phyloP scores from a whole-genome alignment of 2,888 invertebrate genomes.

The Coecobrya sp. region DNA sequence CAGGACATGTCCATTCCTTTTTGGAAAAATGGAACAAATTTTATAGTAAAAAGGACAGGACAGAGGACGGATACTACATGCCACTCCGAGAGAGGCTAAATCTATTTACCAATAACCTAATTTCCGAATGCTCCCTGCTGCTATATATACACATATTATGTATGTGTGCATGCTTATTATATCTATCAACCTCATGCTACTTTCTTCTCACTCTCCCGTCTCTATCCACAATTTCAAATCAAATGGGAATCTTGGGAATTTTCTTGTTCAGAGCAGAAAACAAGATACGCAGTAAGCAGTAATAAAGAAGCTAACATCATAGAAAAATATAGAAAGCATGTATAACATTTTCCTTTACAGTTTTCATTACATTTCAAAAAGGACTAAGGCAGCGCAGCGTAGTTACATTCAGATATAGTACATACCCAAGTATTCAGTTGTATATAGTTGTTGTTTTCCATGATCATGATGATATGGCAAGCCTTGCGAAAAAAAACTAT shows the following conservation, averaged over 20 bases:
- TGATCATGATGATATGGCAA: no score
- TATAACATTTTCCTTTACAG: neutral
- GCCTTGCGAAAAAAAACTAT: no score
- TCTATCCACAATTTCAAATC: conserved; percentile 54
- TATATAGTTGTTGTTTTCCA: neutral
- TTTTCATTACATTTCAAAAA: neutral
- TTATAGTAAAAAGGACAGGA: conserved; percentile 8
- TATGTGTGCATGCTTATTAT: neutral
- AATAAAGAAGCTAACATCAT: conserved; percentile 63
- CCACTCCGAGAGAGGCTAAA: neutral
- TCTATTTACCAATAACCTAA: conserved; percentile 62
- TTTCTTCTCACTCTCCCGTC: conserved; percentile 14
- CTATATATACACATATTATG: neutral
- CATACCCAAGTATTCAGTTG: no score
- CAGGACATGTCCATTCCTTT: conserved; percentile 54
- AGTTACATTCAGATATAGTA: no score
- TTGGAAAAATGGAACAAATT: conserved; percentile 59
- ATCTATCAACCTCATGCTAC: neutral
- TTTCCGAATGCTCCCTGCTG: conserved; percentile 54
- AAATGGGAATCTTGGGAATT: conserved; percentile 79
- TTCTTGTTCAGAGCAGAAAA: conserved; percentile 25
- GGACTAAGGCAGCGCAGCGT: neutral
- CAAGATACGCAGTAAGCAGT: conserved; percentile 46
- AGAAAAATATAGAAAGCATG: neutral
- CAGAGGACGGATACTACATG: neutral